phyloP scores from a whole-genome alignment of 23 tunicate species.

The Diplosoma virens region DNA sequence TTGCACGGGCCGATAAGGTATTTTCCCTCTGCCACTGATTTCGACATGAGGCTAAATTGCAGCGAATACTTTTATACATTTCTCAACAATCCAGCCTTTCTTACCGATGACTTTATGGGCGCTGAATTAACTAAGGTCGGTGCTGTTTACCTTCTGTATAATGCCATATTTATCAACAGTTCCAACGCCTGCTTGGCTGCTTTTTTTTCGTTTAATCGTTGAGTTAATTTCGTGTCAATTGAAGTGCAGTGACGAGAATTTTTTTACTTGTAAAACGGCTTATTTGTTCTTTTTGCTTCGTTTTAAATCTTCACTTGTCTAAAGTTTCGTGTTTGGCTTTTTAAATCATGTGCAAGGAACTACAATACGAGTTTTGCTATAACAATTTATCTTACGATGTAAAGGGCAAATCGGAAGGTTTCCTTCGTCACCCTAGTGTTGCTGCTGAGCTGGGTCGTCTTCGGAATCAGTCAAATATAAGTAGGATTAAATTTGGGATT shows the following conservation, averaged over 20 bases:
- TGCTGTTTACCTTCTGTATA: too few relatives aligned
- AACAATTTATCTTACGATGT: not conserved
- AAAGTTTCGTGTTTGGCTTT: too few relatives aligned
- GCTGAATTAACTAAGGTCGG: slow-evolving; percentile 12
- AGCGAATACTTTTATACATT: slow-evolving; percentile 54
- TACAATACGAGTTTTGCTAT: too few relatives aligned
- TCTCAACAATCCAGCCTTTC: slow-evolving; percentile 22
- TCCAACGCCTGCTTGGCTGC: too few relatives aligned
- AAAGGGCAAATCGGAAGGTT: slow-evolving; percentile 61
- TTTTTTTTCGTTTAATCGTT: too few relatives aligned
- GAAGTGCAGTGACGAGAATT: too few relatives aligned
- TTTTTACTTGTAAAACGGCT: not conserved
- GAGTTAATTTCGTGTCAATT: too few relatives aligned
- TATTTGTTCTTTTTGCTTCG: too few relatives aligned
- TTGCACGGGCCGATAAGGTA: slow-evolving; percentile 58
- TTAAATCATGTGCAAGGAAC: too few relatives aligned
- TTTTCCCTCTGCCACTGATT: not conserved
- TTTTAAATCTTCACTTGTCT: too few relatives aligned
- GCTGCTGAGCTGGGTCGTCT: not conserved
- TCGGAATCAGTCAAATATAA: slow-evolving; percentile 9
- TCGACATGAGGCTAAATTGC: slow-evolving; percentile 32
- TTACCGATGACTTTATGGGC: slow-evolving; percentile 53
- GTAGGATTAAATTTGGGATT: slow-evolving; percentile 20
- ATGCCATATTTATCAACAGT: too few relatives aligned
- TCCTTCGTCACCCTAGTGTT: slow-evolving; percentile 45